Percentiles rank a stretch among this genome's conserved stretches.
Evolutionary conservation across 2,888 invertebrate genomes (phyloP).

Genomic region (Herminia tarsipennalis): DNA sequence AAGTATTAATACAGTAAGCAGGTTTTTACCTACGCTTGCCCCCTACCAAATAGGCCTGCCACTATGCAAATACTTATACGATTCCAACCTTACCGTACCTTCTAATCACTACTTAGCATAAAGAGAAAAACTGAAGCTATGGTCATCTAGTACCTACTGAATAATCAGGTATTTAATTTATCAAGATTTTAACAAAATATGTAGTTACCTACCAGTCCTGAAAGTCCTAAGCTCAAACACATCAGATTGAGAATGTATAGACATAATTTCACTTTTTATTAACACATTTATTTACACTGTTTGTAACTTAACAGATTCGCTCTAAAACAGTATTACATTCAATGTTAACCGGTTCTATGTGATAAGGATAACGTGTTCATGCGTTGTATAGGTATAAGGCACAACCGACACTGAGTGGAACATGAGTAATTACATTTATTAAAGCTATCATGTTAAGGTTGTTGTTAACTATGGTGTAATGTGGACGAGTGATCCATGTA

Average conservation of each 20-base stretch:
- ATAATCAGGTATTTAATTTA: too few species aligned
- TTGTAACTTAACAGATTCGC: neutral
- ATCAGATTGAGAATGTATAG: slow-evolving; percentile 20
- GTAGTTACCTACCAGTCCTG: slow-evolving; percentile 16
- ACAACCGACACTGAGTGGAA: slow-evolving; percentile 27
- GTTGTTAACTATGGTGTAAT: slow-evolving; percentile 14
- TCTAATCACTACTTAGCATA: too few species aligned
- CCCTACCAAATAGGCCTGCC: too few species aligned
- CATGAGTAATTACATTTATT: slow-evolving; percentile 29
- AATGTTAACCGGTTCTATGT: slow-evolving; percentile 1
- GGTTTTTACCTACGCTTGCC: too few species aligned
- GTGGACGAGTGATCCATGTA: too few species aligned
- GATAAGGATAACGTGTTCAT: slow-evolving; percentile 10
- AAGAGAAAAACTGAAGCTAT: too few species aligned
- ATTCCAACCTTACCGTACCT: too few species aligned
- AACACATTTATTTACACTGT: neutral
- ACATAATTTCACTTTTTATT: slow-evolving; percentile 21
- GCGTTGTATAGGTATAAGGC: slow-evolving; percentile 16
- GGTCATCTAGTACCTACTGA: too few species aligned
- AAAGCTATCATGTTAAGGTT: slow-evolving; percentile 21
- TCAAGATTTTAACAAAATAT: neutral
- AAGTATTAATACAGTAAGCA: too few species aligned
- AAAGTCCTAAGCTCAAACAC: slow-evolving; percentile 22
- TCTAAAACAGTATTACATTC: neutral
- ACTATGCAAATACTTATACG: too few species aligned